phyloP scores from a whole-genome alignment of 30 jellyfish, hydroid and myxozoan genomes.

The Aurelia aurita complex sp. Pacific region DNA sequence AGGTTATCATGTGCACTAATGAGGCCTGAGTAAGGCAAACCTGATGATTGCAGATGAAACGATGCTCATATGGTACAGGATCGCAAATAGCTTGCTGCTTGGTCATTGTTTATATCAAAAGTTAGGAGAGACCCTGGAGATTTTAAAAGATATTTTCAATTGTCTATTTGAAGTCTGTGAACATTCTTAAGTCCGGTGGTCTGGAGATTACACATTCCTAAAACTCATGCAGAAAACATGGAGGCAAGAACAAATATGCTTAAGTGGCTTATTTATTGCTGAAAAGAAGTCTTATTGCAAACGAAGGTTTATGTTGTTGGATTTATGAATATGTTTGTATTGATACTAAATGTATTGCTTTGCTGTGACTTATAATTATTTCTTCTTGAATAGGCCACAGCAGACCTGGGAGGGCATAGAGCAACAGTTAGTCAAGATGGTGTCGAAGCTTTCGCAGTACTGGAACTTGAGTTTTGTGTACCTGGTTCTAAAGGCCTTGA shows the following conservation, averaged over 20 bases:
- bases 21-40: no score
- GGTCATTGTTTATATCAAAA: no score
- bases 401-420: neutral
- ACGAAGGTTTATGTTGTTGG: slow-evolving; percentile 33
- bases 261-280: slow-evolving; percentile 49
- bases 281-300: slow-evolving; percentile 48
- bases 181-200: neutral
- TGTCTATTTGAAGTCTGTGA: no score
- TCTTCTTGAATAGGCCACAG: slow-evolving; percentile 16
- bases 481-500: slow-evolving; percentile 22
- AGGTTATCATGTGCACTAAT: no score
- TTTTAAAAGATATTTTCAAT: no score
- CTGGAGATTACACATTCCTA: slow-evolving; percentile 1
- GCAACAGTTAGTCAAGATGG: neutral
- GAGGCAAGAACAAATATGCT: slow-evolving; percentile 52
- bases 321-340: slow-evolving; percentile 6
- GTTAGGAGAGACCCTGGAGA: no score
- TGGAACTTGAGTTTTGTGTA: neutral
- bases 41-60: no score
- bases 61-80: no score
- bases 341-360: slow-evolving; percentile 7
- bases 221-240: slow-evolving; percentile 23
- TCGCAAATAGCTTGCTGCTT: no score
- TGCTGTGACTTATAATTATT: slow-evolving; percentile 10
- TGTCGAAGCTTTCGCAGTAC: neutral